A percentile compares a stretch with the other conserved stretches of the same genome.
These are phyloP conservation scores for Lacerta bilineata DNA, from an alignment of 2,797 vertebrate genomes.

Conservation along the genomic window DNA sequence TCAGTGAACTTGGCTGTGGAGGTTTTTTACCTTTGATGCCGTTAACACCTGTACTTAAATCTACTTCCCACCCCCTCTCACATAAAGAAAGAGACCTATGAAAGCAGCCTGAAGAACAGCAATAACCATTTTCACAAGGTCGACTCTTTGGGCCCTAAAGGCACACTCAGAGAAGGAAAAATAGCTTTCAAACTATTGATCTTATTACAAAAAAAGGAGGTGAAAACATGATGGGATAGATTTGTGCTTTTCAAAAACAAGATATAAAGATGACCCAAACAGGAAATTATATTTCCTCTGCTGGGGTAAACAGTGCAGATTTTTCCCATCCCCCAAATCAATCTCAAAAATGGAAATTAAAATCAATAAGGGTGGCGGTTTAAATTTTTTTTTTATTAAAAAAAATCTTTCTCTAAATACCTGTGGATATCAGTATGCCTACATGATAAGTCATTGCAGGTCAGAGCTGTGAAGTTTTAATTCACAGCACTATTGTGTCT, in stretches of 20 bases:
- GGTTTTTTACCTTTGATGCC: not conserved
- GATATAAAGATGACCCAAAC: not conserved
- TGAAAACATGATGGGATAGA: not conserved
- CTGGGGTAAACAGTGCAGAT: not conserved
- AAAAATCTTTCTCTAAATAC: not conserved
- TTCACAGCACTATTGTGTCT: not conserved
- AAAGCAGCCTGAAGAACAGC: slow-evolving; percentile 22
- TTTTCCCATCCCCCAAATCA: not conserved
- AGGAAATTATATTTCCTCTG: not conserved
- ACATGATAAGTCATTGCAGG: not conserved
- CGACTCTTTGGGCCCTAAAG: not conserved
- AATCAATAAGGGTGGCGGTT: not conserved
- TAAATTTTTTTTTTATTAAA: not conserved
- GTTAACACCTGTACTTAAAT: not conserved
- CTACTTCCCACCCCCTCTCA: rapidly evolving
- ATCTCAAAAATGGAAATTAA: not conserved
- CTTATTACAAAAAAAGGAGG: not conserved
- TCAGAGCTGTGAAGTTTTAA: not conserved
- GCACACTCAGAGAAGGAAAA: not conserved
- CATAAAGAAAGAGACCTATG: not conserved
- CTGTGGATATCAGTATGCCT: not conserved
- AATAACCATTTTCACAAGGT: not conserved
- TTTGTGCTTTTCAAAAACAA: not conserved
- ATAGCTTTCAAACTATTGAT: slow-evolving; percentile 10
- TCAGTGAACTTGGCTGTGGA: not conserved